Base-by-base conservation (phyloP, 2,888 invertebrate species). In the Azorinus chamasolen region DNA sequence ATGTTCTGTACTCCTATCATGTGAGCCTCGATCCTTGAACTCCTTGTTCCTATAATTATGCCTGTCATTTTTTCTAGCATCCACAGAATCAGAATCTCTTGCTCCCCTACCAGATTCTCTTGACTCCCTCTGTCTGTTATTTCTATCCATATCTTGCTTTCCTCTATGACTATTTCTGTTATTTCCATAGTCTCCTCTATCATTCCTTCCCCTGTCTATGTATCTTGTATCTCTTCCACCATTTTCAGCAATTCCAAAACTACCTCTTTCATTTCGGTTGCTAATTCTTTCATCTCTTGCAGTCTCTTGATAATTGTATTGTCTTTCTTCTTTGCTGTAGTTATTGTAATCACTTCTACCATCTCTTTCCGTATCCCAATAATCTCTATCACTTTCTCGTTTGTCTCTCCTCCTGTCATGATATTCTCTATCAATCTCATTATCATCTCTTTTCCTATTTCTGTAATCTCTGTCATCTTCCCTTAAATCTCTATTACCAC, bases 401-500 rank as follows among this genome's bases (percentile, higher is more conserved):
- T 32, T 25, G 10, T 43, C 6, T 39, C 41, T 22, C 20, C 45
- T 18, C 54, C 50, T 64, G 39, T 45, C 24, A 6, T 55, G 27
- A 46, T 55, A 18, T 10, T 45, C 24, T 24, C 22, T 24, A 51
- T 51, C 5, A 24, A 20, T 24, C 8, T 51, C 51, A 18, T 6
- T 24, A 32, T 69, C 18, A 27, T 61, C 53, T 39, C 45, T 46
- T 27, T 45, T 32, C 10, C n/a, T 18, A 50, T 55, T 59, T 32
- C 54, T 32, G n/a, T 37, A 25, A 2, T 41, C 32, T 24, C 20
- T 22, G 14, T 43, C 18, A 41, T 54, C 54, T 14, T 54, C 69
- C 27, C 24, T 27, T 4, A 45, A 18, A n/a, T 27, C 27, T 12
- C 50, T 69, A 32, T 45, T 45, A 1, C 51, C 53, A 39, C 18